phyloP scores from a whole-genome alignment of 1,140 invertebrate genomes.

The Magallana angulata region DNA sequence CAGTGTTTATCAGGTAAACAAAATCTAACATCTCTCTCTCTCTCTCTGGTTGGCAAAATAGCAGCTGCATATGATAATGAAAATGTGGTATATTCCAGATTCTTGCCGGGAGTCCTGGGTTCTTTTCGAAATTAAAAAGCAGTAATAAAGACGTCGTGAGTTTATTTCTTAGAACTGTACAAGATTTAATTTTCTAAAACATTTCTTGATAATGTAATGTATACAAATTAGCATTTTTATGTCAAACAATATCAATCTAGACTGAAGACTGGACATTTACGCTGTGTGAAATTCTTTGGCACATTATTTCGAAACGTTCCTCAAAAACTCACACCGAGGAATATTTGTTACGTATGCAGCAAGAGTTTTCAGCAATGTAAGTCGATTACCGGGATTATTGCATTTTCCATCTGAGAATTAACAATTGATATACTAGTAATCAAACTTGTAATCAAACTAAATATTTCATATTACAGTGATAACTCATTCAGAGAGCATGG shows the following conservation, averaged over 20 bases:
- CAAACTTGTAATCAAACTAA: neutral
- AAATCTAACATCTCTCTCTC: neutral
- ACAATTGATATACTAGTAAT: neutral
- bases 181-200: neutral
- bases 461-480: neutral
- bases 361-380: neutral
- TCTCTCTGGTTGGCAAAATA: neutral
- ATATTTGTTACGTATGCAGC: neutral
- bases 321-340: neutral
- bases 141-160: neutral
- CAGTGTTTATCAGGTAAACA: neutral
- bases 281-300: neutral
- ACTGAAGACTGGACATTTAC: neutral
- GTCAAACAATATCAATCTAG: too few species aligned
- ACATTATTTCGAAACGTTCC: neutral
- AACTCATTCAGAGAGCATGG: neutral
- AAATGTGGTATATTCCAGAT: neutral
- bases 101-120: neutral
- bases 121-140: neutral
- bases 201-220: too few species aligned
- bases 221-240: neutral
- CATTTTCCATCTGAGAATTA: too few species aligned
- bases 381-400: too few species aligned
- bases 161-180: neutral
- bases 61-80: neutral